Conservation (phyloP, 2,113 vertebrate species). For the Solenodon paradoxus region DNA sequence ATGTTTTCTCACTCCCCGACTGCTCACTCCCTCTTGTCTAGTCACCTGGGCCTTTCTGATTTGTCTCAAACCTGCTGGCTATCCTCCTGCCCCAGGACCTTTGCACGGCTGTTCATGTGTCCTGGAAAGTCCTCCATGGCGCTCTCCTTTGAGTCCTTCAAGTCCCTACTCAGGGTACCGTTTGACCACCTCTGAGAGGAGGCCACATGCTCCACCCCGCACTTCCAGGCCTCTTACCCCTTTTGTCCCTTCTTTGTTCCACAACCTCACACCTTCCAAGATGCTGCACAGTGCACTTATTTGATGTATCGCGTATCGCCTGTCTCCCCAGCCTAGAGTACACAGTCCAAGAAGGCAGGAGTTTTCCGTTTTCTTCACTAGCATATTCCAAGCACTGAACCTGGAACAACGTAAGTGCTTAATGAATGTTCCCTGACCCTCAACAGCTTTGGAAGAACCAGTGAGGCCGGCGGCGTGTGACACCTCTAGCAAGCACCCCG, state of each 20-base stretch:
- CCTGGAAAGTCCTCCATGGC: neutral
- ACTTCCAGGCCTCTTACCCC: neutral
- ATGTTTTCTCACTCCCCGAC: neutral
- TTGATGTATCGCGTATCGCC: neutral
- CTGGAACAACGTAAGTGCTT: neutral
- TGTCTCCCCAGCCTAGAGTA: neutral
- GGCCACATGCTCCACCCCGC: neutral
- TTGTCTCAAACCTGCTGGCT: neutral
- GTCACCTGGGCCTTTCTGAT: neutral
- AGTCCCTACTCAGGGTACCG: neutral
- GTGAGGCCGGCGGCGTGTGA: too few relatives aligned
- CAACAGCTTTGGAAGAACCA: neutral
- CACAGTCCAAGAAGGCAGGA: neutral
- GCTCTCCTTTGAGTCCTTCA: neutral
- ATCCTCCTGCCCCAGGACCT: neutral
- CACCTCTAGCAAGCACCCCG: neutral
- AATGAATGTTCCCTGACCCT: neutral
- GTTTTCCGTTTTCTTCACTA: neutral
- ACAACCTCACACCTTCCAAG: neutral
- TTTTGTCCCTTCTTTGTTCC: neutral
- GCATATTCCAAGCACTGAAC: neutral
- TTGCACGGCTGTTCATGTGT: neutral
- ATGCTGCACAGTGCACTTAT: rapidly evolving
- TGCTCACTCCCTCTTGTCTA: rapidly evolving
- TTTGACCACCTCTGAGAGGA: neutral